Base-by-base conservation (phyloP, 1,140 invertebrate genomes). In the Bemisia tabaci region DNA sequence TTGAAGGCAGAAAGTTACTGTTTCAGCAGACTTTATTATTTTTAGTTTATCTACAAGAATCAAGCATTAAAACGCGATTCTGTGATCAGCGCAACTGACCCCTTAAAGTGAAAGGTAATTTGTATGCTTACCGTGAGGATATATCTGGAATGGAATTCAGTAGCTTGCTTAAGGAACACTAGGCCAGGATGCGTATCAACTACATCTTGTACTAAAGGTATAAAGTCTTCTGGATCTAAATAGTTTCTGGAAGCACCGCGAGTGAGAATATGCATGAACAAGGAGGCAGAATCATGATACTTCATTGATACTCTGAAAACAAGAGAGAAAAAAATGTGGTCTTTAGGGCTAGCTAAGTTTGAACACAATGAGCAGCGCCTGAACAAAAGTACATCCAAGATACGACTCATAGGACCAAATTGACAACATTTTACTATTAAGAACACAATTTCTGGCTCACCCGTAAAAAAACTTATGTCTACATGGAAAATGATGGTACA, bases 161-260 rank as follows among this genome's bases (percentile, higher is more conserved):
- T 91, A 62, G 96, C 94, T 79, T 97, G 94, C 77, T 95, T 94
- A 21, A 99, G 83, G 81, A 98, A 98, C 59, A 87, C 93, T 66
- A 99, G 82, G 60, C 97, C 97, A 2, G 97, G 96, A 84, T 99
- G 96, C n/a, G 95, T 95, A 75, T 99, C 95, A 24, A 99, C 95
- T 1, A 99, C 92, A 80, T 99, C 97, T 81, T 98, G 92, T 60
- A 96, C 88, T 68, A 98, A 77, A 22, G 92, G 87, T 71, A 95
- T 89, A 75, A 99, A 89, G 79, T 99, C 96, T 75, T 91, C 88
- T 0, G 88, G 87, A 12, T 85, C 63, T 65, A 91, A 81, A 69
- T 82, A 84, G 58, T 81, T 79, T 65, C 74, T 68, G 22, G 48
- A 70, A 17, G 64, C 48, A 70, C 76, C 78, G 59, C 84, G 78